phyloP scores from a whole-genome alignment of 2,888 invertebrate genomes.

The Mesorhabditis sp. region DNA sequence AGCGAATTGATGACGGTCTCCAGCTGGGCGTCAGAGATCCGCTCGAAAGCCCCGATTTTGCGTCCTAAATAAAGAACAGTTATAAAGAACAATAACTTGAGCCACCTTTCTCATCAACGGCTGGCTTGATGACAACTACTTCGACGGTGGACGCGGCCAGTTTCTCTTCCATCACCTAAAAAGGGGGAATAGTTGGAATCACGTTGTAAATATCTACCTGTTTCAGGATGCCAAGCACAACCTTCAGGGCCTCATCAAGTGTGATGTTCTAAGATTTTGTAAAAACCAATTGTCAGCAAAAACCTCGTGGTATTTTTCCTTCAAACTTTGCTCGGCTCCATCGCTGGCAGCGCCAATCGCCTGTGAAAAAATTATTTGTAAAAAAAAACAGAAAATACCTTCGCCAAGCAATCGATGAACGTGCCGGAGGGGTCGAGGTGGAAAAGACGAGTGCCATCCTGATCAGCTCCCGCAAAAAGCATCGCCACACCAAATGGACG shows the following conservation, averaged over 20 bases:
- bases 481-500: constrained; percentile 98
- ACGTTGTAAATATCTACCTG: constrained; percentile 66
- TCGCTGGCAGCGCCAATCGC: constrained; percentile 99
- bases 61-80: constrained; percentile 17
- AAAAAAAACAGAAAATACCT: constrained; percentile 59
- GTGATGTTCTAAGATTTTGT: constrained; percentile 76
- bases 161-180: constrained; percentile 89
- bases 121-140: constrained; percentile 61
- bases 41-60: constrained; percentile 34
- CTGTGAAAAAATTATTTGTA: constrained; percentile 7
- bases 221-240: constrained; percentile 86
- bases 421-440: constrained; percentile 87
- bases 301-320: constrained; percentile 69
- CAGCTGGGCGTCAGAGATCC: constrained; percentile 33
- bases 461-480: constrained; percentile 84
- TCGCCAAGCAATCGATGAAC: constrained; percentile 94
- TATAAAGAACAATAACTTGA: neutral
- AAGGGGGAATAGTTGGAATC: no score
- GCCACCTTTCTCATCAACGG: constrained; percentile 39
- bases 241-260: constrained; percentile 83
- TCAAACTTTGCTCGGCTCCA: constrained; percentile 91
- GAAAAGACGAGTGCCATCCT: constrained; percentile 74
- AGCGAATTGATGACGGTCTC: constrained; percentile 34
- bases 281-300: constrained; percentile 17
- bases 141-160: constrained; percentile 93